Evolutionary conservation across 2,888 invertebrate species (phyloP).

Genomic region (Hydrotaea diabolus): DNA sequence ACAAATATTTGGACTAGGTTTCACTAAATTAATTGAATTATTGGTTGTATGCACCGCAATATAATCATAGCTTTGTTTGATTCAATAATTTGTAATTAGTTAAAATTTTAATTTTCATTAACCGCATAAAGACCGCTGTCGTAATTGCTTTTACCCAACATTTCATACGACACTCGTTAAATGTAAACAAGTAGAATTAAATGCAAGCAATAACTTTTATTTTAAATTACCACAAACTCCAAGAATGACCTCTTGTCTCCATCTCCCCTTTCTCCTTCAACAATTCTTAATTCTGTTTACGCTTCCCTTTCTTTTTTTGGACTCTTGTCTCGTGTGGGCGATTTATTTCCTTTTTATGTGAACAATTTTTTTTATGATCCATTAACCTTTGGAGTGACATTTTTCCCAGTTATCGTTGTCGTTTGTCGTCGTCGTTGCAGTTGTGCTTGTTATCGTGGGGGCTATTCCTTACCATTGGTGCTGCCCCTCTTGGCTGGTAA

Average conservation of each 20-base stretch:
- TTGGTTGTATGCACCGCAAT: too few species aligned
- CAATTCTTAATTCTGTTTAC: not conserved
- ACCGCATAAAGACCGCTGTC: too few species aligned
- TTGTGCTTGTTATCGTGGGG: not conserved
- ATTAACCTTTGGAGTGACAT: constrained; percentile 71
- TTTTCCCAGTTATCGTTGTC: constrained; percentile 47
- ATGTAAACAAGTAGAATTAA: constrained; percentile 40
- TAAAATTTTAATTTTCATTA: too few species aligned
- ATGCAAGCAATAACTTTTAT: constrained; percentile 62
- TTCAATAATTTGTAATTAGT: too few species aligned
- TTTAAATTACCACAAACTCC: constrained; percentile 54
- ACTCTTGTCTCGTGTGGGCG: constrained; percentile 24
- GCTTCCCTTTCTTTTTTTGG: not conserved
- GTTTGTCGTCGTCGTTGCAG: not conserved
- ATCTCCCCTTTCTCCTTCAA: not conserved
- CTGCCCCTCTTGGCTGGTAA: too few species aligned
- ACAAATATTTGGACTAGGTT: too few species aligned
- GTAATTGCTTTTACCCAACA: not conserved
- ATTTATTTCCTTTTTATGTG: constrained; percentile 40
- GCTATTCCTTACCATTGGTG: not conserved
- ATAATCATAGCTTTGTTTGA: too few species aligned
- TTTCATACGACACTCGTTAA: too few species aligned
- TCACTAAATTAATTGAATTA: too few species aligned
- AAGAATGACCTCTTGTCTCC: not conserved
- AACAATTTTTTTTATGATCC: constrained; percentile 69